Conservation (phyloP, 2,113 vertebrate species). For the Deroptyus accipitrinus region DNA sequence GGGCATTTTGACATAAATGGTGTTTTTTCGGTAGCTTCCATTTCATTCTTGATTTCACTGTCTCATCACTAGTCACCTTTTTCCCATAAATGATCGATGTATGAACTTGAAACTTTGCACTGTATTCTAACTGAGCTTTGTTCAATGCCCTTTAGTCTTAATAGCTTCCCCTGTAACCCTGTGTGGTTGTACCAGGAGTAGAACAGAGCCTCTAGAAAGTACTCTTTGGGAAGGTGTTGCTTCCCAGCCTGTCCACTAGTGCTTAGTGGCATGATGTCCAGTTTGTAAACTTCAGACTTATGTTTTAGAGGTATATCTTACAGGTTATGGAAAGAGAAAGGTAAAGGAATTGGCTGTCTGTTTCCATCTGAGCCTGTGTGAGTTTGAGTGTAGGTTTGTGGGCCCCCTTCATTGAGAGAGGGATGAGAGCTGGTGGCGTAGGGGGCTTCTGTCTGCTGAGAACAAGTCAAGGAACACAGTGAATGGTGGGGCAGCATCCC, state of each 20-base stretch:
- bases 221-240: not conserved
- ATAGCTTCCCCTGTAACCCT: not conserved
- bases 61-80: not conserved
- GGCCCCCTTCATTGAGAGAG: fast-evolving
- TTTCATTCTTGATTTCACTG: not conserved
- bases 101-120: not conserved
- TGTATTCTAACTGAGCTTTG: not conserved
- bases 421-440: not conserved
- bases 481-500: not conserved
- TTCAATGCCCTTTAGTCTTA: not conserved
- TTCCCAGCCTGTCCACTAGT: not conserved
- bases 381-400: fast-evolving
- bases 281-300: not conserved
- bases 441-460: not conserved
- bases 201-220: not conserved
- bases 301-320: fast-evolving
- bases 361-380: not conserved
- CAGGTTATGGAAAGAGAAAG: not conserved
- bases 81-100: not conserved
- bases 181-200: not conserved
- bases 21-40: not conserved
- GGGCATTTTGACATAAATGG: not conserved
- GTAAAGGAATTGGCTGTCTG: not conserved
- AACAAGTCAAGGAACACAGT: not conserved
- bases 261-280: not conserved